Conservation (phyloP, 2,797 vertebrate genomes). For the Scomberomorus guttatus region DNA sequence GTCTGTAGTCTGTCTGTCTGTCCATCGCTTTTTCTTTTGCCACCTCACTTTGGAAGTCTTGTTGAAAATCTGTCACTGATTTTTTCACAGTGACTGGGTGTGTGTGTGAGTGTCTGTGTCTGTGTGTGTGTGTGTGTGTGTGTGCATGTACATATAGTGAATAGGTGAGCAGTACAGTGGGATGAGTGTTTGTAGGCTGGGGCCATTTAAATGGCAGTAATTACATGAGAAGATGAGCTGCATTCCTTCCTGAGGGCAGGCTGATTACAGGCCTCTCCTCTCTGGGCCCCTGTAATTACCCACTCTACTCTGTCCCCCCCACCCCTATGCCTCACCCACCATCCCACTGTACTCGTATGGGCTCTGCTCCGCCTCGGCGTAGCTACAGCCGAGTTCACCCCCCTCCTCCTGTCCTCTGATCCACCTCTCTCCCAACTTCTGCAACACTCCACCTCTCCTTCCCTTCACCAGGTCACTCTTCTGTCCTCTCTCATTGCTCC, state of each 20-base stretch:
- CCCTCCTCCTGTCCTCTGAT: slow-evolving; percentile 59
- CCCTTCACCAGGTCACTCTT: slow-evolving; percentile 56
- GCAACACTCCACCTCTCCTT: slow-evolving; percentile 46
- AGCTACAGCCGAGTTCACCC: slow-evolving; percentile 18
- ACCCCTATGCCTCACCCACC: slow-evolving; percentile 51
- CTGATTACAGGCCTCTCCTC: slow-evolving; percentile 88
- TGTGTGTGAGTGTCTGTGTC: slow-evolving; percentile 9
- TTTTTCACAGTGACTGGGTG: slow-evolving; percentile 4
- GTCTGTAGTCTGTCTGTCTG: slow-evolving; percentile 27
- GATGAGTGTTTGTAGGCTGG: slow-evolving; percentile 82
- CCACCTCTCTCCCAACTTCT: slow-evolving; percentile 68
- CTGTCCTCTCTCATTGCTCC: slow-evolving; percentile 58
- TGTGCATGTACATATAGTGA: slow-evolving; percentile 33
- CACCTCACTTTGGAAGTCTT: slow-evolving; percentile 49
- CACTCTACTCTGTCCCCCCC: slow-evolving; percentile 62
- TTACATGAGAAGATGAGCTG: slow-evolving; percentile 90
- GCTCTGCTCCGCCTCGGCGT: slow-evolving; percentile 22
- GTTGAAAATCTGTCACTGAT: slow-evolving; percentile 47
- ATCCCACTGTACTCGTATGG: slow-evolving; percentile 58
- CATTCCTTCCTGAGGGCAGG: slow-evolving; percentile 89
- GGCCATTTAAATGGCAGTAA: slow-evolving; percentile 87
- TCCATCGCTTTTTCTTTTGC: slow-evolving; percentile 36
- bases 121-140: slow-evolving; percentile 11
- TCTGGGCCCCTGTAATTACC: slow-evolving; percentile 87
- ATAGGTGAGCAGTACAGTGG: slow-evolving; percentile 80